Conservation (phyloP, 2,113 vertebrate genomes). For the Ptilonorhynchus violaceus region DNA sequence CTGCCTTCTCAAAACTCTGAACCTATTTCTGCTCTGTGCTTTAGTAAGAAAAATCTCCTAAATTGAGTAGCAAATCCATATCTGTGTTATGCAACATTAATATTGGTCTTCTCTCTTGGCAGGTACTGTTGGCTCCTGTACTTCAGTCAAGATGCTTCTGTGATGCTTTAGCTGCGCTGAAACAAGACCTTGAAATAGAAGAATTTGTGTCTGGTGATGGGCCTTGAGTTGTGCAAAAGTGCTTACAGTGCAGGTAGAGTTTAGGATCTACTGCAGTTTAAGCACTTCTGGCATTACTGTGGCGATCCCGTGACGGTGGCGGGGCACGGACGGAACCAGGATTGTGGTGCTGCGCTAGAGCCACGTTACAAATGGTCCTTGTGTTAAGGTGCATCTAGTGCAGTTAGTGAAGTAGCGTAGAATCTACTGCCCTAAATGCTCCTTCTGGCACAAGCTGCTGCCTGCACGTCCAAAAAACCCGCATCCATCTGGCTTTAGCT, state of each 20-base stretch:
- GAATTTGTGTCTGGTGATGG: neutral
- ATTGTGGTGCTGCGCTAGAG: neutral
- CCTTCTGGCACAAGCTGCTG: constrained; percentile 92
- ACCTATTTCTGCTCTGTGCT: neutral
- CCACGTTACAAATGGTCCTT: constrained; percentile 49
- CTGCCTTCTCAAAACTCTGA: neutral
- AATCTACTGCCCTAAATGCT: constrained; percentile 99
- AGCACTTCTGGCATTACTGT: constrained; percentile 82
- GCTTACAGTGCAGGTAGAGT: constrained; percentile 87
- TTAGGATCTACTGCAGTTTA: constrained; percentile 78
- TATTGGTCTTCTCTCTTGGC: neutral
- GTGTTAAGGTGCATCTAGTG: constrained; percentile 99
- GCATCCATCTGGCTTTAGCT: neutral
- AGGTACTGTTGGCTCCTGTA: neutral
- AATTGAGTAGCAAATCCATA: neutral
- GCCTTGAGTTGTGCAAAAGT: constrained; percentile 83
- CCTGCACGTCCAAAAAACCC: neutral
- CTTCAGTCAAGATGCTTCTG: neutral
- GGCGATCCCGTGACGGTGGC: constrained; percentile 34
- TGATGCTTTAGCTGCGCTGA: fast-evolving
- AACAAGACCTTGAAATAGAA: neutral
- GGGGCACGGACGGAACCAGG: neutral
- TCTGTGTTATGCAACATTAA: neutral
- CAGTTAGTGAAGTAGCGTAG: constrained; percentile 93
- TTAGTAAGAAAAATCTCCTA: neutral